A percentile compares a stretch with the other conserved stretches of the same genome.
Evolutionary conservation across 1,140 invertebrate species (phyloP).

Genomic region (Temnothorax curvispinosus): DNA sequence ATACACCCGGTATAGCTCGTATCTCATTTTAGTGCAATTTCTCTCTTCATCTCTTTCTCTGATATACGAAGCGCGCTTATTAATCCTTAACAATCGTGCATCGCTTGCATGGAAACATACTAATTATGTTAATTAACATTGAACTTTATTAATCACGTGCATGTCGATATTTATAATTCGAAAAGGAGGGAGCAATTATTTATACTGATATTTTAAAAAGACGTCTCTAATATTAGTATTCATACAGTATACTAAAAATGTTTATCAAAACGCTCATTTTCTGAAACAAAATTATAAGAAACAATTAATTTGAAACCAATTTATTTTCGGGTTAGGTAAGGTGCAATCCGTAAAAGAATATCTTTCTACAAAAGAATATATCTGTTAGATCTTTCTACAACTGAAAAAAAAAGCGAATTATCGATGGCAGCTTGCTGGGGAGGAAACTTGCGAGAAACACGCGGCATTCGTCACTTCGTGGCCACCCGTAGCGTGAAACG

Average conservation of each 20-base stretch:
- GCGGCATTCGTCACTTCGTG: conserved; percentile 55
- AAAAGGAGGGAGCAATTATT: neutral
- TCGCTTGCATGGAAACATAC: conserved; percentile 18
- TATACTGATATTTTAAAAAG: neutral
- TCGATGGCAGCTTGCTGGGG: neutral
- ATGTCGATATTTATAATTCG: neutral
- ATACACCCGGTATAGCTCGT: conserved; percentile 1
- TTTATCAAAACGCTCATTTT: neutral
- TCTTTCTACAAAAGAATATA: neutral
- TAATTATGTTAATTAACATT: conserved; percentile 44
- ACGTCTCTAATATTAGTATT: neutral
- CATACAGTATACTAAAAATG: neutral
- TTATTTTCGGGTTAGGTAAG: neutral
- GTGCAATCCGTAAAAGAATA: neutral
- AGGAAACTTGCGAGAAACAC: conserved; percentile 17
- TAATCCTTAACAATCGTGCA: conserved; percentile 30
- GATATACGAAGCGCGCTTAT: conserved; percentile 1
- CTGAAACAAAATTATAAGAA: neutral
- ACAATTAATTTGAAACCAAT: neutral
- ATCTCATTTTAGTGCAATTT: conserved; percentile 12
- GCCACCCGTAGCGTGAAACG: conserved; percentile 75
- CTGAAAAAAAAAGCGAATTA: conserved; percentile 8
- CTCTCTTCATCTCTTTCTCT: neutral
- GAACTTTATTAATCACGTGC: conserved; percentile 42
- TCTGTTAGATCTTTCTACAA: neutral